Percentiles rank a stretch among this genome's conserved stretches.
phyloP scores from a whole-genome alignment of 2,888 invertebrate genomes.

The Brassicogethes aeneus region DNA sequence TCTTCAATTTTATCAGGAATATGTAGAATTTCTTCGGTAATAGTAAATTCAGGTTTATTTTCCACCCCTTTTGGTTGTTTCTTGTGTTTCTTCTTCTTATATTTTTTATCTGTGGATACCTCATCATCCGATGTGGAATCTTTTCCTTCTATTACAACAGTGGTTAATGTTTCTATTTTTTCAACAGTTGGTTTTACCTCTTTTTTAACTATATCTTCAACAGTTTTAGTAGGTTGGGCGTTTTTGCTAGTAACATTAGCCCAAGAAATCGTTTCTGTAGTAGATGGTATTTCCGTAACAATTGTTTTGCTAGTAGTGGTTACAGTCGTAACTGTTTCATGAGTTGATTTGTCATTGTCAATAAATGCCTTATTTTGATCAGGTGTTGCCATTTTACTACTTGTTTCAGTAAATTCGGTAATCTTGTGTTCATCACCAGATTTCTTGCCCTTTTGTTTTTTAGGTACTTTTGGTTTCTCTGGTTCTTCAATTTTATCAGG shows the following conservation, averaged over 20 bases:
- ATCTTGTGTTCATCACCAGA: too few relatives aligned
- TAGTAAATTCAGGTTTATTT: neutral
- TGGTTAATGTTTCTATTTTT: neutral
- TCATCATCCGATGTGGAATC: neutral
- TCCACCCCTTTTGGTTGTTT: conserved; percentile 1
- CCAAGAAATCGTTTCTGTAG: neutral
- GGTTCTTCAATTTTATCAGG: neutral
- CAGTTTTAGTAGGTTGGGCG: neutral
- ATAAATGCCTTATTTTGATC: too few relatives aligned
- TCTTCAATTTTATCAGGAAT: neutral
- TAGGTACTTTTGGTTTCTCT: neutral
- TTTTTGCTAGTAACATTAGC: conserved; percentile 1
- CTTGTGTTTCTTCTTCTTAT: conserved; percentile 5
- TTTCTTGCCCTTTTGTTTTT: neutral
- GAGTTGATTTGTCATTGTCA: neutral
- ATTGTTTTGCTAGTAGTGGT: neutral
- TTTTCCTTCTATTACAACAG: too few relatives aligned
- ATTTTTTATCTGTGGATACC: neutral
- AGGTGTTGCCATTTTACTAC: too few relatives aligned
- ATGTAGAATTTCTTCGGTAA: neutral
- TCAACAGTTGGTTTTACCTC: neutral
- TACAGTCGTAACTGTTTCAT: neutral
- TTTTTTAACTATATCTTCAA: neutral
- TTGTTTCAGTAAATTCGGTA: too few relatives aligned
- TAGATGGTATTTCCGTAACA: neutral